These are phyloP conservation scores for Dastarcus helophoroides DNA, from an alignment of 2,888 invertebrate genomes.

Conservation along the genomic window DNA sequence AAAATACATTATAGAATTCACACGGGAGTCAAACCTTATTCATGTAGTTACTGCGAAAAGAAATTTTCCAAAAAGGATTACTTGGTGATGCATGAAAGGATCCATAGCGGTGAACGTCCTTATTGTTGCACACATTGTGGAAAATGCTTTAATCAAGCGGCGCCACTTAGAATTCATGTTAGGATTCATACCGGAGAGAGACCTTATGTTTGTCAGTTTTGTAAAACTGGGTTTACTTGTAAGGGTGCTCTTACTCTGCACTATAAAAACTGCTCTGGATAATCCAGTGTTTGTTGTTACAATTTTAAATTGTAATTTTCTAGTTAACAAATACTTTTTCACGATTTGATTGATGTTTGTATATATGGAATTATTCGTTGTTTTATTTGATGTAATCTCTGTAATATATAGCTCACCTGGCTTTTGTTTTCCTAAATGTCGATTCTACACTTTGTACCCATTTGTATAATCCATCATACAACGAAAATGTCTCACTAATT, in stretches of 20 bases:
- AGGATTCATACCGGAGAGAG: constrained; percentile 28
- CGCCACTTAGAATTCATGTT: constrained; percentile 27
- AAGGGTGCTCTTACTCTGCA: constrained; percentile 26
- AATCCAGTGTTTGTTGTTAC: not conserved
- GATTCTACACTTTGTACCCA: too few species aligned
- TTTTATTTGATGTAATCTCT: constrained; percentile 24
- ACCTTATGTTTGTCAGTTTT: constrained; percentile 28
- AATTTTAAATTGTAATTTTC: constrained; percentile 3
- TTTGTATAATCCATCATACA: too few species aligned
- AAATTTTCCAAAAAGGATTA: constrained; percentile 28
- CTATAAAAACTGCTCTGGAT: constrained; percentile 22
- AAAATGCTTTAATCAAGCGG: constrained; percentile 29
- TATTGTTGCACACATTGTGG: constrained; percentile 32
- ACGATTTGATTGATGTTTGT: too few species aligned
- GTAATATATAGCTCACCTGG: too few species aligned
- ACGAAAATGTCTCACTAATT: too few species aligned
- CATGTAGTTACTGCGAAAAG: constrained; percentile 26
- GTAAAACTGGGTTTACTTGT: constrained; percentile 25
- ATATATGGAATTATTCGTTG: too few species aligned
- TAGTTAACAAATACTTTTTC: too few species aligned
- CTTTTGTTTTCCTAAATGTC: too few species aligned
- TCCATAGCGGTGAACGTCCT: constrained; percentile 33
- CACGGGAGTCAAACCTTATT: constrained; percentile 27
- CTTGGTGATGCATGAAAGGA: constrained; percentile 29
- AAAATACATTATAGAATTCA: constrained; percentile 24